A percentile compares a stretch with the other conserved stretches of the same genome.
Conservation (phyloP, 2,797 vertebrate species). For the Pangasius larnaudii region DNA sequence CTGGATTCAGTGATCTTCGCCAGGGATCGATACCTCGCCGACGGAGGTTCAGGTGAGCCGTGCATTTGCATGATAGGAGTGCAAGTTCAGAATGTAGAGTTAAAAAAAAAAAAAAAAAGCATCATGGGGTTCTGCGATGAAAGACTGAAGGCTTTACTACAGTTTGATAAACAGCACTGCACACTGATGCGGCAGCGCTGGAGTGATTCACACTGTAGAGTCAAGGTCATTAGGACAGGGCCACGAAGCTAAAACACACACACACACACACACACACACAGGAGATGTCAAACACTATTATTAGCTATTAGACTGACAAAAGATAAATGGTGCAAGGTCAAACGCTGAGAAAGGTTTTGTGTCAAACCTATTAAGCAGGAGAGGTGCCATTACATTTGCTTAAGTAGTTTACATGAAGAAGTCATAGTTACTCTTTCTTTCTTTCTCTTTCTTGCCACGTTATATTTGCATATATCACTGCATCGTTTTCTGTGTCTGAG, state of each 20-base stretch:
- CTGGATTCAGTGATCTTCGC: constrained; percentile 94
- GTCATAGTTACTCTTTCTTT: neutral
- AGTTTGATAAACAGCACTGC: neutral
- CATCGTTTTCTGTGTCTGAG: too few species aligned
- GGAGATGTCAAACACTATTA: too few species aligned
- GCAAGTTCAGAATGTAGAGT: neutral
- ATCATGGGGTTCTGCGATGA: neutral
- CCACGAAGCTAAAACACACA: neutral
- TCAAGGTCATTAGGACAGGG: neutral
- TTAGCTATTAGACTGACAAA: neutral
- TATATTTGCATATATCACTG: too few species aligned
- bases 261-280: neutral
- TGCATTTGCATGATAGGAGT: neutral
- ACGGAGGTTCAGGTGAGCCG: constrained; percentile 87
- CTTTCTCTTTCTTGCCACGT: too few species aligned
- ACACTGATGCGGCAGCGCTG: neutral
- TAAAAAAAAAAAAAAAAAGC: too few species aligned
- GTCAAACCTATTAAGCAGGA: neutral
- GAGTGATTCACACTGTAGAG: neutral
- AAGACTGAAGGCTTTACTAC: neutral
- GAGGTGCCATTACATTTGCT: neutral
- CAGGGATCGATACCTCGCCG: constrained; percentile 86
- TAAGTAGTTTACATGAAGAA: neutral
- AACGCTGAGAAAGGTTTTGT: neutral
- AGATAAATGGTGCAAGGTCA: neutral